A percentile compares a stretch with the other conserved stretches of the same genome.
phyloP scores from a whole-genome alignment of 53 echinoderm and acorn worm species.

The Echinarachnius parma region DNA sequence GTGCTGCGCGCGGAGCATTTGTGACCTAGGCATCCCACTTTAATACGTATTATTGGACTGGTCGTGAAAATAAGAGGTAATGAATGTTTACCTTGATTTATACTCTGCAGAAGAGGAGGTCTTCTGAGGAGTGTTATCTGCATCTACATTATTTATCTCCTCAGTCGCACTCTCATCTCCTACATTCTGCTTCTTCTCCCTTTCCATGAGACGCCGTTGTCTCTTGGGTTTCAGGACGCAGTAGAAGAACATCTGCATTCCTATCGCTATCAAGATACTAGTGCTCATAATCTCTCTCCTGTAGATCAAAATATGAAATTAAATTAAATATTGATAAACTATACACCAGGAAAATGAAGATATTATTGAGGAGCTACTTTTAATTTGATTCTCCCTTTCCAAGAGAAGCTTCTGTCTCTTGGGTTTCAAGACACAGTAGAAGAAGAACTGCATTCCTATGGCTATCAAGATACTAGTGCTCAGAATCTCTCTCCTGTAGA shows the following conservation, averaged over 20 bases:
- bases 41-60: no score
- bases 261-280: conserved; percentile 69
- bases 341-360: not conserved
- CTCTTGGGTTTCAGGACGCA: conserved; percentile 50
- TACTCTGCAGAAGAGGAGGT: conserved; percentile 41
- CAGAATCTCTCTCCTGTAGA: conserved; percentile 82
- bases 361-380: no score
- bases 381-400: conserved; percentile 35
- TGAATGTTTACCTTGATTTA: conserved; percentile 69
- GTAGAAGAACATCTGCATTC: conserved; percentile 79
- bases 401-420: conserved; percentile 34
- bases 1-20: no score
- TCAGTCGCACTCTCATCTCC: not conserved
- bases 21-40: no score
- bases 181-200: conserved; percentile 34
- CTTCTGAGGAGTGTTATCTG: not conserved
- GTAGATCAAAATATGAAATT: no score
- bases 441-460: conserved; percentile 77
- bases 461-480: conserved; percentile 70
- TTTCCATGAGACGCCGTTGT: conserved; percentile 26
- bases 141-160: conserved; percentile 4
- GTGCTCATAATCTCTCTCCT: conserved; percentile 86
- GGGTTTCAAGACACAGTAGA: conserved; percentile 55
- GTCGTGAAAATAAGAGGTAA: not conserved
- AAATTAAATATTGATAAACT: no score